Percentiles rank a stretch among this genome's conserved stretches.
phyloP scores from a whole-genome alignment of 2,888 invertebrate genomes.

The Papilio demoleus region DNA sequence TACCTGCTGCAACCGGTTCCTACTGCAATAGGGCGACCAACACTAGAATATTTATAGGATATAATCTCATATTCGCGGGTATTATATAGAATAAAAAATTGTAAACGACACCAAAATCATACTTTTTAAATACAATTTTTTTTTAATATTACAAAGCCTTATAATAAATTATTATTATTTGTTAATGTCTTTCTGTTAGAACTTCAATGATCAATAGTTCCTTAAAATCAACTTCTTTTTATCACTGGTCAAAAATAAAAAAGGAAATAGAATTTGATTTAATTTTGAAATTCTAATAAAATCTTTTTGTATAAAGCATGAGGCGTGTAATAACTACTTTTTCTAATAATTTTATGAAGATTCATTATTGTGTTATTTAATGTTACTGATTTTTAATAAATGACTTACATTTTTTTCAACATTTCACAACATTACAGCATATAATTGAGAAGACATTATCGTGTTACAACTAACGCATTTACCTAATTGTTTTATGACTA shows the following conservation, averaged over 20 bases:
- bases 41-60: neutral
- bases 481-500: slow-evolving; percentile 17
- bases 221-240: neutral
- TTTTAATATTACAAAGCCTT: neutral
- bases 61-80: too few species aligned
- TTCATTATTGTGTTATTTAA: neutral
- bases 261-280: too few species aligned
- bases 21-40: slow-evolving; percentile 2
- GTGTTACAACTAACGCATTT: slow-evolving; percentile 12
- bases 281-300: too few species aligned
- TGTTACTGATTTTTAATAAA: neutral
- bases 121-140: neutral
- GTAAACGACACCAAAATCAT: too few species aligned
- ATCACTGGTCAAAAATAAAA: neutral
- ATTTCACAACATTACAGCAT: slow-evolving; percentile 13
- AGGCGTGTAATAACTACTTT: neutral
- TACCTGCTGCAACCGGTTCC: slow-evolving; percentile 23
- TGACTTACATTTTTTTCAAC: neutral
- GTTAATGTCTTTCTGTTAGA: neutral
- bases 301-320: neutral
- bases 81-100: too few species aligned
- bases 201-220: neutral
- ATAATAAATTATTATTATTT: neutral
- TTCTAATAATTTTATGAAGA: slow-evolving; percentile 1
- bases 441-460: slow-evolving; percentile 7